Percentiles rank a stretch among this genome's conserved stretches.
Evolutionary conservation across 2,888 invertebrate genomes (phyloP).

Genomic region (Athetis lepigone): DNA sequence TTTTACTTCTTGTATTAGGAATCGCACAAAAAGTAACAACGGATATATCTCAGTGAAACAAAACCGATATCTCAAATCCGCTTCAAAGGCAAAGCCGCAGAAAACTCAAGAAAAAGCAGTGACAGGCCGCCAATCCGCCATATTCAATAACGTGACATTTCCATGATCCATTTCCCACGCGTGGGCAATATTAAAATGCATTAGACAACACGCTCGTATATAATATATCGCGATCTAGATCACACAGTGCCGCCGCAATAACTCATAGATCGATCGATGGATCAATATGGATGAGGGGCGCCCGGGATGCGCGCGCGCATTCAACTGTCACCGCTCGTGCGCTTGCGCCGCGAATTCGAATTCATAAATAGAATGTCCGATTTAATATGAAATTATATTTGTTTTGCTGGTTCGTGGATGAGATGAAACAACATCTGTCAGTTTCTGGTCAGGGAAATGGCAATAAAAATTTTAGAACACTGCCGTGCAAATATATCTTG

Average conservation of each 20-base stretch:
- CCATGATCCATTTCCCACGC: constrained; percentile 60
- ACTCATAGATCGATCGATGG: constrained; percentile 76
- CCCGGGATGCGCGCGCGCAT: constrained; percentile 76
- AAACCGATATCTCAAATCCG: constrained; percentile 14
- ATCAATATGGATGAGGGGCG: constrained; percentile 84
- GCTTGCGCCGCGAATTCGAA: constrained; percentile 65
- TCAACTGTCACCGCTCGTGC: constrained; percentile 81
- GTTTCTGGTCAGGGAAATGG: not conserved
- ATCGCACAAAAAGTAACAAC: not conserved
- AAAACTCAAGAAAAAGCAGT: constrained; percentile 39
- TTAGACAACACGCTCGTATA: constrained; percentile 61
- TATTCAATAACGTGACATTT: constrained; percentile 44
- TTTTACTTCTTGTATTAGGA: not conserved
- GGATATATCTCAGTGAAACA: not conserved
- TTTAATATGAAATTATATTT: constrained; percentile 62
- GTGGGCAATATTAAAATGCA: constrained; percentile 68
- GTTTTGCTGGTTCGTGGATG: constrained; percentile 22
- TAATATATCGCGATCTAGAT: constrained; percentile 78
- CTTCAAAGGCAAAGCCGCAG: constrained; percentile 37
- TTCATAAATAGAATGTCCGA: constrained; percentile 71
- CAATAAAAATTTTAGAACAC: not conserved
- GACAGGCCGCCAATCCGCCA: constrained; percentile 37
- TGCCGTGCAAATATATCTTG: constrained; percentile 25
- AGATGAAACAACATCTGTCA: constrained; percentile 17
- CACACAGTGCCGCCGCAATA: constrained; percentile 74